Conservation (phyloP, 2,888 invertebrate species). For the Campoplex capitator region DNA sequence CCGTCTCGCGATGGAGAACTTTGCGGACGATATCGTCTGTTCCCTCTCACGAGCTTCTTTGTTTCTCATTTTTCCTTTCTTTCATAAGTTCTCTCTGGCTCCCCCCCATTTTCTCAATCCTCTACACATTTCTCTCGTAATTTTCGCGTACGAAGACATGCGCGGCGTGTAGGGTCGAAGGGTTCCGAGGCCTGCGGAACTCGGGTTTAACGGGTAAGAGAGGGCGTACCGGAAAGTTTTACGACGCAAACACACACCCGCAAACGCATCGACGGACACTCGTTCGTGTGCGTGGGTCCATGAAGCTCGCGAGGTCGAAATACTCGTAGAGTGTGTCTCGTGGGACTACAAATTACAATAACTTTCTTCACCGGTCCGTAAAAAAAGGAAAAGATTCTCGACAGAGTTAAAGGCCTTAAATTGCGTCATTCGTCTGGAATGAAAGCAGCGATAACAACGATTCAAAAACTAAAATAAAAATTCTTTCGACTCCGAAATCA, state of each 20-base stretch:
- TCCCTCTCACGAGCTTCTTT: neutral
- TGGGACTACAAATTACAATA: slow-evolving; percentile 22
- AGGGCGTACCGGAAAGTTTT: slow-evolving; percentile 49
- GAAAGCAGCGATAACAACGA: no score
- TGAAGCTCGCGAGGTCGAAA: slow-evolving; percentile 12
- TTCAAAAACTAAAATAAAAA: no score
- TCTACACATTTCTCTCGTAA: neutral
- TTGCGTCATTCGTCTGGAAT: neutral
- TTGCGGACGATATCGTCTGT: neutral
- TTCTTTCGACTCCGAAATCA: neutral
- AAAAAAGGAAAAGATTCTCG: neutral
- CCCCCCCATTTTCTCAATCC: neutral
- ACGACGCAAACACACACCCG: slow-evolving; percentile 20
- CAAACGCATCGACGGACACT: neutral
- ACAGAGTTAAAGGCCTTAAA: neutral
- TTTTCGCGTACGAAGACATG: slow-evolving; percentile 2
- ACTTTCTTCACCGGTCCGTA: neutral
- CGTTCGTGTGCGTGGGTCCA: neutral
- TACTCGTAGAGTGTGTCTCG: slow-evolving; percentile 1
- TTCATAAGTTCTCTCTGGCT: neutral
- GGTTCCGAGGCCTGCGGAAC: slow-evolving; percentile 18
- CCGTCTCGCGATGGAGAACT: slow-evolving; percentile 4
- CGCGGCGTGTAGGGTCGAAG: neutral
- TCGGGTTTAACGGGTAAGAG: slow-evolving; percentile 49
- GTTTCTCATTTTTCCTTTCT: neutral